phyloP scores from a whole-genome alignment of 2,888 invertebrate genomes.

The Parnassius smintheus region DNA sequence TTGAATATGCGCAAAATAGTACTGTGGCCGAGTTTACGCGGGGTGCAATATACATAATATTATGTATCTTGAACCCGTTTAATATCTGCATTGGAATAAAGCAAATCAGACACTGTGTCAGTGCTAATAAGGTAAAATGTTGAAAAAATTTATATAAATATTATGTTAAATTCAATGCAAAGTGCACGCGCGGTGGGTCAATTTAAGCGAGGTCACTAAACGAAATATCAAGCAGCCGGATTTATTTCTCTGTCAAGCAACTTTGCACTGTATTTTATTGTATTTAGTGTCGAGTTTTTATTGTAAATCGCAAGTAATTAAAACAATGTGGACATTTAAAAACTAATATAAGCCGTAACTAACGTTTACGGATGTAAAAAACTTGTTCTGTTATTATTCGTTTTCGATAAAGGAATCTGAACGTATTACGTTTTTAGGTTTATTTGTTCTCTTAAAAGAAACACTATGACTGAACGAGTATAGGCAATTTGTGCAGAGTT shows the following conservation, averaged over 20 bases:
- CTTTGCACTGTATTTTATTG: slow-evolving; percentile 17
- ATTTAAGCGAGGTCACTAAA: slow-evolving; percentile 62
- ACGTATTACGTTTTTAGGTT: slow-evolving; percentile 2
- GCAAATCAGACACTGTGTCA: slow-evolving; percentile 39
- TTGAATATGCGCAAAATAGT: slow-evolving; percentile 50
- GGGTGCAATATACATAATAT: slow-evolving; percentile 36
- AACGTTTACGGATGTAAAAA: slow-evolving; percentile 21
- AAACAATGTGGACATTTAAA: slow-evolving; percentile 17
- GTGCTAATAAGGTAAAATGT: slow-evolving; percentile 37
- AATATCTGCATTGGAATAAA: slow-evolving; percentile 26
- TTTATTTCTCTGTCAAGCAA: slow-evolving; percentile 55
- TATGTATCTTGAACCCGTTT: too few species aligned
- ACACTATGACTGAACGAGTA: slow-evolving; percentile 4
- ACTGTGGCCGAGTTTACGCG: slow-evolving; percentile 50
- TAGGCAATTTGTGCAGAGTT: slow-evolving; percentile 32
- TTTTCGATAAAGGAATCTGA: slow-evolving; percentile 11
- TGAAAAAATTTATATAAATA: slow-evolving; percentile 29
- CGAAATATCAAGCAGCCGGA: slow-evolving; percentile 69
- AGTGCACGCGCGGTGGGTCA: slow-evolving; percentile 58
- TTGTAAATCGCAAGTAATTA: slow-evolving; percentile 2
- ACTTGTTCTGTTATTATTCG: slow-evolving; percentile 14
- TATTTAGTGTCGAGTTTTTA: slow-evolving; percentile 2
- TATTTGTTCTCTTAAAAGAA: slow-evolving; percentile 16
- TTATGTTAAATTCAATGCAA: slow-evolving; percentile 41
- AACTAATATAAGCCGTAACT: slow-evolving; percentile 3